A percentile compares a stretch with the other conserved stretches of the same genome.
These are phyloP conservation scores for Podilymbus podiceps DNA, from an alignment of 2,113 vertebrate genomes.

Conservation along the genomic window DNA sequence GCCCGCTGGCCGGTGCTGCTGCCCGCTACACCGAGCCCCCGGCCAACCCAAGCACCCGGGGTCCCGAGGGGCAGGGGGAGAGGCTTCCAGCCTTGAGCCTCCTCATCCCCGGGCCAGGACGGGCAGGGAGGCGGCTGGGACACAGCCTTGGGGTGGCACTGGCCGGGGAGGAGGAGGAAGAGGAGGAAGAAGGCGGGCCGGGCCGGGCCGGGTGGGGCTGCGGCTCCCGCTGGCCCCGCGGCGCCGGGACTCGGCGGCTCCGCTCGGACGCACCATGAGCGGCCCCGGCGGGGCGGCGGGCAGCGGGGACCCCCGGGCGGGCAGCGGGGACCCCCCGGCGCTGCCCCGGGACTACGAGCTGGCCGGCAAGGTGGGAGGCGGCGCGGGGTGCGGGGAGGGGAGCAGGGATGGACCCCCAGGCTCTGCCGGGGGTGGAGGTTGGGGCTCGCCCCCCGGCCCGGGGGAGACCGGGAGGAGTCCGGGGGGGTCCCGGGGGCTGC, in stretches of 20 bases:
- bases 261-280: neutral
- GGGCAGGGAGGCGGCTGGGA: neutral
- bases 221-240: neutral
- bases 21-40: accelerated
- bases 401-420: neutral
- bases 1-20: accelerated
- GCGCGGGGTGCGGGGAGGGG: neutral
- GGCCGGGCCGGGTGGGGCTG: neutral
- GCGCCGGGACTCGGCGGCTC: neutral
- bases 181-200: neutral
- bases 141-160: neutral
- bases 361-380: constrained; percentile 70
- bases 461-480: too few species aligned
- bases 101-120: neutral
- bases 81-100: neutral
- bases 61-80: too few species aligned
- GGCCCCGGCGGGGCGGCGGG: neutral
- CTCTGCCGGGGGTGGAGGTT: neutral
- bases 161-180: neutral
- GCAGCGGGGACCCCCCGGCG: neutral
- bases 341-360: constrained; percentile 50
- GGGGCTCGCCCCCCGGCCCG: neutral
- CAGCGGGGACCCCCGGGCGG: neutral
- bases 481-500: too few species aligned
- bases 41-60: neutral